Percentiles rank a stretch among this genome's conserved stretches.
Conservation (phyloP, 2,888 invertebrate species). For the Nomada ruficornis region DNA sequence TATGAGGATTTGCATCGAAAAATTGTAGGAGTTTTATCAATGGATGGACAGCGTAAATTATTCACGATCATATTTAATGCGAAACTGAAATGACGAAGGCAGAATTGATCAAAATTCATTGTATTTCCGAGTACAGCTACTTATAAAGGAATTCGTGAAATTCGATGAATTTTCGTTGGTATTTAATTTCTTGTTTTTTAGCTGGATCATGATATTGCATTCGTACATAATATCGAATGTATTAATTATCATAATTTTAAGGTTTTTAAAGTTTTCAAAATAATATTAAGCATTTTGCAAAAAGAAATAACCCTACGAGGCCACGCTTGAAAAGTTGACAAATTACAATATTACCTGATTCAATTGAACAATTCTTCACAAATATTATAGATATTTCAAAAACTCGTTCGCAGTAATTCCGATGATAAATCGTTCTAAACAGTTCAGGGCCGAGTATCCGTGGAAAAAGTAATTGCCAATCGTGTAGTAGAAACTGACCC, state of each 20-base stretch:
- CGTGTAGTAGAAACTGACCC: no score
- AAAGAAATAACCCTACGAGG: no score
- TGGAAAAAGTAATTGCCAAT: no score
- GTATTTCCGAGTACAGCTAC: background rate
- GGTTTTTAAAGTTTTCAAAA: no score
- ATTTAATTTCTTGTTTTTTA: background rate
- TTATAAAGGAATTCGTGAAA: background rate
- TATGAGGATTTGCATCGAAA: slow-evolving; percentile 14
- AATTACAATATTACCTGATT: no score
- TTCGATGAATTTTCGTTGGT: background rate
- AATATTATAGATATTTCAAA: no score
- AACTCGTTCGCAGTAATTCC: no score
- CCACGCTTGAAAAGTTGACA: no score
- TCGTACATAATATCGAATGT: background rate
- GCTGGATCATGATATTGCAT: background rate
- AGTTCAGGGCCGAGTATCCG: no score
- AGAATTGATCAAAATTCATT: background rate
- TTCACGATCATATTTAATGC: background rate
- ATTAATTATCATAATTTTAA: background rate
- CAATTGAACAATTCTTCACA: no score
- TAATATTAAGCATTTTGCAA: no score
- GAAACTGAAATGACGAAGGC: background rate
- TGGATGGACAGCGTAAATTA: slow-evolving; percentile 4
- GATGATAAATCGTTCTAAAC: no score
- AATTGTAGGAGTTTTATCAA: background rate